Percentiles rank a stretch among this genome's conserved stretches.
These are phyloP conservation scores for Puntigrus tetrazona DNA, from an alignment of 2,113 vertebrate genomes.

Conservation along the genomic window DNA sequence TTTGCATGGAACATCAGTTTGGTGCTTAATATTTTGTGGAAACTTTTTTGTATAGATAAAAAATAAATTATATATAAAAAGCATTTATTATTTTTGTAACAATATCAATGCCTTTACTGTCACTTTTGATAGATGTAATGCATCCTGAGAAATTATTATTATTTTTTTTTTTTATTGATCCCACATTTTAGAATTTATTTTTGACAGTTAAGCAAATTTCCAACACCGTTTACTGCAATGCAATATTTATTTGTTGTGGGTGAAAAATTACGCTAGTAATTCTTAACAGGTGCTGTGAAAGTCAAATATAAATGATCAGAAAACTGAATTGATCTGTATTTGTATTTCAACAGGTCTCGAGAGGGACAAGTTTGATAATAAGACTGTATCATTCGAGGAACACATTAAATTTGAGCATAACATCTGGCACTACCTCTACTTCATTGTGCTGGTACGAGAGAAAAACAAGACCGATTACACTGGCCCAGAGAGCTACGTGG, in stretches of 20 bases:
- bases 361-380: conserved; percentile 97
- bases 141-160: too few species aligned
- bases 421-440: conserved; percentile 99
- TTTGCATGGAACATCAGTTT: too few species aligned
- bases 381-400: conserved; percentile 97
- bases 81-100: too few species aligned
- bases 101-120: too few species aligned
- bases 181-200: too few species aligned
- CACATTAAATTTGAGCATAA: conserved; percentile 96
- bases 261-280: not conserved
- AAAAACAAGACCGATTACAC: conserved; percentile 98
- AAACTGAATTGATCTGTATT: not conserved
- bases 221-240: not conserved
- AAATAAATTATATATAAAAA: too few species aligned
- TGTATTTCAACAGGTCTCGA: conserved; percentile 83
- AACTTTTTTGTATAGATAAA: too few species aligned
- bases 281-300: not conserved
- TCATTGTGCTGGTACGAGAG: conserved; percentile 92
- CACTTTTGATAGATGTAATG: too few species aligned
- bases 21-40: too few species aligned
- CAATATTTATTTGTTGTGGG: not conserved
- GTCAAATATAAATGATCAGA: not conserved
- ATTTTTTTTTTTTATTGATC: too few species aligned
- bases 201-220: too few species aligned
- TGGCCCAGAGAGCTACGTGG: conserved; percentile 95